Base-by-base conservation (phyloP, 2,888 invertebrate genomes). In the Eupithecia pulchellata region DNA sequence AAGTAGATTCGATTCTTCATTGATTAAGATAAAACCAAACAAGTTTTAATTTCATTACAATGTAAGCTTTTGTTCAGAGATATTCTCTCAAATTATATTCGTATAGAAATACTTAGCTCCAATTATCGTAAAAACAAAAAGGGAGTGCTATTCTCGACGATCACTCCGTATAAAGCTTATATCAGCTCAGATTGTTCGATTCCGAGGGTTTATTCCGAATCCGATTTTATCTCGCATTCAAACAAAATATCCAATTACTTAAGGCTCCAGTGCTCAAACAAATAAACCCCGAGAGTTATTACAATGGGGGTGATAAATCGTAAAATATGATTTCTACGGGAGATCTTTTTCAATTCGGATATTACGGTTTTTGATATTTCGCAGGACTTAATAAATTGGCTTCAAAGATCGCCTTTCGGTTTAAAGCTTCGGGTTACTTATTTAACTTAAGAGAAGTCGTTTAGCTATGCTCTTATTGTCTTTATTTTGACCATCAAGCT, bases 221-320 rank as follows among this genome's bases (percentile, higher is more conserved):
- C 86, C 83, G 78, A 86, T 89, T 89, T 86, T 86, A 88, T 87
- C 84, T 84, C 82, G 78, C 84, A 87, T 86, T 83, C 81, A 82
- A 84, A 83, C 79, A 86, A 86, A 61, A 87, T 87, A 87, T 87
- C 87, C 91, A 91, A 91, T 91, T 89, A 91, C 91, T 91, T 91
- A 89, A 71, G 71, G 75, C 70, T 73, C 55, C 66, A 76, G 73
- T 74, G 74, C 73, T 72, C 71, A 72, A 74, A 75, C 60, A 71
- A 68, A 75, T 70, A 83, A 79, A 81, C 82, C 77, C 80, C 79
- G 79, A 77, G 78, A 81, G 78, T 84, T 79, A 78, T 84, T 83
- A 82, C 78, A 83, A 85, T 84, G 82, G 20, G 11, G 83, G 82
- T 82, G 79, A 77, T 78, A 77, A 75, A 76, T 65, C 68, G 39